Percentiles rank a stretch among this genome's conserved stretches.
Conservation (phyloP, 92 coral and sea anemone species). For the Palythoa grandiflora region DNA sequence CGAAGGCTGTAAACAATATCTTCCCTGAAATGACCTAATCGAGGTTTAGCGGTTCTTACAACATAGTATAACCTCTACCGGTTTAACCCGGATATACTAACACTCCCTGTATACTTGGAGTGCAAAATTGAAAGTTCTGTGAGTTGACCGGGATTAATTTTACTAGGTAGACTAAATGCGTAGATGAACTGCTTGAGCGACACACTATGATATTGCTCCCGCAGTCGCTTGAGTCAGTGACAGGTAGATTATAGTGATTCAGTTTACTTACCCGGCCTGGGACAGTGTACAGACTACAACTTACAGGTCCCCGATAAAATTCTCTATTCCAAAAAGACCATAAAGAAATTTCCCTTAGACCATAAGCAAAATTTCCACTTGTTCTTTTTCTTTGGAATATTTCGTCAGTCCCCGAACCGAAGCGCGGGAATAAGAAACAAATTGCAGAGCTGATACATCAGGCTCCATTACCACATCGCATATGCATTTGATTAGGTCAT, state of each 20-base stretch:
- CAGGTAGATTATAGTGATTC: neutral
- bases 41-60: neutral
- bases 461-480: conserved; percentile 93
- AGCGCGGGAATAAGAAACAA: conserved; percentile 56
- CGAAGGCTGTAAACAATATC: neutral
- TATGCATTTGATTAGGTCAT: conserved; percentile 98
- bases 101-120: neutral
- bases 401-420: conserved; percentile 76
- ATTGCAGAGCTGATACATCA: conserved; percentile 84
- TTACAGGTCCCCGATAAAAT: conserved; percentile 27
- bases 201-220: neutral
- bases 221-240: neutral
- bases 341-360: conserved; percentile 30
- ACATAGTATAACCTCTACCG: neutral
- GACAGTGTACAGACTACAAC: neutral
- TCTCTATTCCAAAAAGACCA: conserved; percentile 46
- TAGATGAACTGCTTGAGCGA: neutral
- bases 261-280: conserved; percentile 41
- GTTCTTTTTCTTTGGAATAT: conserved; percentile 66
- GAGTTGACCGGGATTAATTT: neutral
- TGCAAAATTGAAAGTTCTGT: neutral
- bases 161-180: neutral
- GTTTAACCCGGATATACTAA: neutral
- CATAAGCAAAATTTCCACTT: conserved; percentile 37
- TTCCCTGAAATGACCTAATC: neutral